These are phyloP conservation scores for Fopius arisanus DNA, from an alignment of 1,140 invertebrate species.

Conservation along the genomic window DNA sequence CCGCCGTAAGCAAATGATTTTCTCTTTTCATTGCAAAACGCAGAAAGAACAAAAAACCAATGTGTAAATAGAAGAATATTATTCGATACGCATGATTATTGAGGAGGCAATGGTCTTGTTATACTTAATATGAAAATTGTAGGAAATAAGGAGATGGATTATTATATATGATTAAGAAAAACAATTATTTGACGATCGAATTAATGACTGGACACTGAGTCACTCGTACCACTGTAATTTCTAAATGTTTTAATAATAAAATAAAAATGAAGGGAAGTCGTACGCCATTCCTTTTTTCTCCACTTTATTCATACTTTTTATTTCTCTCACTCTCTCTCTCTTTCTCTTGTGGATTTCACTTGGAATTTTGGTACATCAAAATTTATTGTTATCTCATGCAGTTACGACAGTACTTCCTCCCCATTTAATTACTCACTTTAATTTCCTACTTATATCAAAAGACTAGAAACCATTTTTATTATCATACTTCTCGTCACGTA, in stretches of 20 bases:
- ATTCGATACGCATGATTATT: background rate
- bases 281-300: background rate
- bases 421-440: constrained; percentile 5
- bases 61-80: background rate
- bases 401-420: constrained; percentile 11
- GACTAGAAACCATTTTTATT: constrained; percentile 41
- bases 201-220: constrained; percentile 3
- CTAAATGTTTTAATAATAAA: constrained; percentile 31
- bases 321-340: background rate
- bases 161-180: background rate
- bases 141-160: background rate
- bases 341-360: background rate
- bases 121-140: background rate
- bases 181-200: constrained; percentile 1
- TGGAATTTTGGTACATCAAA: constrained; percentile 12
- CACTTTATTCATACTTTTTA: background rate
- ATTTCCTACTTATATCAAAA: constrained; percentile 41
- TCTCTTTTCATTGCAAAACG: background rate
- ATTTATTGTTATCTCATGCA: constrained; percentile 8
- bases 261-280: constrained; percentile 8
- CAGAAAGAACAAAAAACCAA: background rate
- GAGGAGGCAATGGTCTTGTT: constrained; percentile 6
- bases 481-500: background rate
- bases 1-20: background rate
- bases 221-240: constrained; percentile 24